Evolutionary conservation across 2,888 invertebrate species (phyloP), one percentile per base, ranked within the genome.

Genomic region (Cacoxenus indagator): DNA sequence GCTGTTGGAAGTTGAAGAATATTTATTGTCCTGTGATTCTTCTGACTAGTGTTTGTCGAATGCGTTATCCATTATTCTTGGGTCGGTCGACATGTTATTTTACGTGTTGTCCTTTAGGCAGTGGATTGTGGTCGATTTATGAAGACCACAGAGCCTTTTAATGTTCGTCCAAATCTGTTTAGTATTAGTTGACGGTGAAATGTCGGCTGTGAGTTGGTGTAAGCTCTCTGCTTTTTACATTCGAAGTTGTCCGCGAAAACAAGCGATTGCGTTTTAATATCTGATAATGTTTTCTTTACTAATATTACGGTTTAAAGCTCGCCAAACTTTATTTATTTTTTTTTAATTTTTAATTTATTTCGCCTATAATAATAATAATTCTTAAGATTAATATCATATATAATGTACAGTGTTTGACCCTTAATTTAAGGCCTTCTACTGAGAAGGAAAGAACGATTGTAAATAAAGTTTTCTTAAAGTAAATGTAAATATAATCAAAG

Each of bases 1-100:
- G n/a, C n/a, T n/a, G n/a, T n/a, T n/a, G n/a, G n/a, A n/a, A n/a
- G n/a, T n/a, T n/a, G n/a, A n/a, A n/a, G n/a, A 24, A 11, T 43
- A 57, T 37, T 66, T 66, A 2, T 5, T 11, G 46, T 66, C 66
- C 11, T 17, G 17, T n/a, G 66, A 55, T 11, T 55, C 14, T 29
- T 29, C 4, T 4, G 66, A 37, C 57, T 43, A 66, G 51, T 27
- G 6, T 37, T 66, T 37, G 6, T 1, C 27, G 19, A 55, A 54
- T 14, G 6, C 17, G 11, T 65, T 54, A 1, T 37, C 55, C 37
- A 66, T 66, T 43, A 57, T 57, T 9, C 3, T n/a, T 1, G 22
- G 37, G 2, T 57, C 27, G 2, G 66, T 66, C 0, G 54, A 1
- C 4, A 19, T 19, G 4, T n/a, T n/a, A n/a, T n/a, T n/a, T 37